A percentile compares a stretch with the other conserved stretches of the same genome.
These are phyloP conservation scores for Cromileptes altivelis DNA, from an alignment of 2,113 vertebrate genomes.

Conservation along the genomic window DNA sequence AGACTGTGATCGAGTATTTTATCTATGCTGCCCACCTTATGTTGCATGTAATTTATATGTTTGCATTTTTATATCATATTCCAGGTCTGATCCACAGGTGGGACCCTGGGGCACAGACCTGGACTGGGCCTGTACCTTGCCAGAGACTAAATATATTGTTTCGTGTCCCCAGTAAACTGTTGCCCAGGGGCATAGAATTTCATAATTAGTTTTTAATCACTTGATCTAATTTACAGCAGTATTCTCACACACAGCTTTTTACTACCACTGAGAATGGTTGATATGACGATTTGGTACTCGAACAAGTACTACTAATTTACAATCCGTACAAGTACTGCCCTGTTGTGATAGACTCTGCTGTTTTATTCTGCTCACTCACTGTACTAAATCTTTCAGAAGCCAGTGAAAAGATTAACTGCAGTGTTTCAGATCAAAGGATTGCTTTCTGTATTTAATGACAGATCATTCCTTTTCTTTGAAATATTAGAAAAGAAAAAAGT, in stretches of 20 bases:
- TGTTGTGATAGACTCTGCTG: slow-evolving; percentile 25
- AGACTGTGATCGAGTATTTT: neutral
- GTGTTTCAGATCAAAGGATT: slow-evolving; percentile 61
- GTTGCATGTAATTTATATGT: neutral
- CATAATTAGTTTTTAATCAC: neutral
- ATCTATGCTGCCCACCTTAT: neutral
- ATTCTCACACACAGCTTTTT: slow-evolving; percentile 22
- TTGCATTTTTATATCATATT: neutral
- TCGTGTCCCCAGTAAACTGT: neutral
- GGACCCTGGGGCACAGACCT: neutral
- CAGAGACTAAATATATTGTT: neutral
- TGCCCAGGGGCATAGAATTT: slow-evolving; percentile 8
- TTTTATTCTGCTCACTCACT: slow-evolving; percentile 45
- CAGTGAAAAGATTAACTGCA: slow-evolving; percentile 51
- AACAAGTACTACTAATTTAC: slow-evolving; percentile 53
- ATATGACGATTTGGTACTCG: slow-evolving; percentile 35
- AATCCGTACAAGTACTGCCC: slow-evolving; percentile 46
- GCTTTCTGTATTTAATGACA: slow-evolving; percentile 38
- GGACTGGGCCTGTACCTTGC: neutral
- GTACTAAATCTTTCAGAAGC: slow-evolving; percentile 40
- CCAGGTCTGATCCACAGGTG: neutral
- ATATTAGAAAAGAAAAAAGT: slow-evolving; percentile 17
- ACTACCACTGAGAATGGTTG: slow-evolving; percentile 10
- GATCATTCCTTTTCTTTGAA: slow-evolving; percentile 51
- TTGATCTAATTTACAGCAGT: slow-evolving; percentile 7